Base-by-base conservation (phyloP, 2,113 vertebrate species). In the Capreolus pygargus region DNA sequence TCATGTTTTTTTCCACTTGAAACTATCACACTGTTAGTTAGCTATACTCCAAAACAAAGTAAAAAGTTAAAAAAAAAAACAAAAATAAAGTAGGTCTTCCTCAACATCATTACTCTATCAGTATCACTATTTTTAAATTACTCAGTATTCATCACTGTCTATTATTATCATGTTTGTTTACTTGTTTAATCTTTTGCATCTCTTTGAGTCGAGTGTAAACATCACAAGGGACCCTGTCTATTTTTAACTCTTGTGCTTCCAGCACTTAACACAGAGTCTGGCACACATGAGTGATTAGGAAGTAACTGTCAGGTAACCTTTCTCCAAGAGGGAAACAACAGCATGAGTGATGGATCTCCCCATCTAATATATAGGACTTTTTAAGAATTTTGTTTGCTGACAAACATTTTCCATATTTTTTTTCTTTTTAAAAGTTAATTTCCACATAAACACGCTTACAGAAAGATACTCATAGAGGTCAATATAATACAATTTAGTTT, bases 401-500 rank as follows among this genome's bases (percentile, higher is more conserved):
- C 86, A 15, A 96, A 76, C 50, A 23, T 81, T 90, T 45, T 47
- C 11, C 39, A 67, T 36, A 64, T 83, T 89, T 61, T 57, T 57
- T 50, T 89, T 64, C 43, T 97, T 95, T 97, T 97, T 98, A 98
- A 98, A 99, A 98, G 93, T 98, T 98, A 98, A 98, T 98, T 99
- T 98, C 93, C 98, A 95, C 95, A 94, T 98, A 98, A 98, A 97
- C 98, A 98, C 97, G 94, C 95, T 98, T 98, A 98, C 89, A 98
- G 96, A 98, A 98, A 98, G 96, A 98, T 98, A 98, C 87, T 98
- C 95, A 97, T 81, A 96, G 86, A 82, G 93, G 97, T 98, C 98
- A 99, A 98, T 98, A 98, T 95, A 98, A 98, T 96, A 95, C 84
- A 98, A 98, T 98, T 98, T 98, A 98, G 97, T 98, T 98, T 97